A percentile compares a stretch with the other conserved stretches of the same genome.
Evolutionary conservation across 2,113 vertebrate genomes (phyloP).

Genomic region (Coryphaenoides rupestris): DNA sequence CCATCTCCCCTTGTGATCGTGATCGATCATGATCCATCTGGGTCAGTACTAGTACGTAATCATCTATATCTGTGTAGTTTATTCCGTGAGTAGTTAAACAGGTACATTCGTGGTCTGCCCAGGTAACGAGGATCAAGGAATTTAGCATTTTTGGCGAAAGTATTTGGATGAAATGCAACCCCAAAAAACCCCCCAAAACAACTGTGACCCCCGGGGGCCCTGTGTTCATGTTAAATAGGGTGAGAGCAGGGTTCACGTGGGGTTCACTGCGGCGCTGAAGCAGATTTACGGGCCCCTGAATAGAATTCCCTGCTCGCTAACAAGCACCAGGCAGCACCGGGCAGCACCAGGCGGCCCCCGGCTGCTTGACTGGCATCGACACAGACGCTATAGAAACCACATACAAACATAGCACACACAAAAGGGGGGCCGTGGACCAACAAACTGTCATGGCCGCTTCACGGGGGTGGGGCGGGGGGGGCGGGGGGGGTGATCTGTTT

Average conservation of each 20-base stretch:
- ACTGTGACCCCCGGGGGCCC: neutral
- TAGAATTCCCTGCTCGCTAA: slow-evolving; percentile 41
- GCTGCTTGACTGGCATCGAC: slow-evolving; percentile 29
- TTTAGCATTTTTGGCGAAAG: no score
- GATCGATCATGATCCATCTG: no score
- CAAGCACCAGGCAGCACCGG: slow-evolving; percentile 26
- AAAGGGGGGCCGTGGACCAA: slow-evolving; percentile 21
- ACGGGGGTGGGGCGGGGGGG: neutral
- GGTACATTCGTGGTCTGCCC: no score
- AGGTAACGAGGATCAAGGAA: no score
- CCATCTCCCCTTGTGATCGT: no score
- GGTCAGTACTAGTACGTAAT: no score
- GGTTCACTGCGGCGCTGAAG: slow-evolving; percentile 43
- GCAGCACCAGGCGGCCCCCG: slow-evolving; percentile 5
- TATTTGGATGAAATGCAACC: no score
- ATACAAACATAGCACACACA: no score
- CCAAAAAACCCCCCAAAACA: no score
- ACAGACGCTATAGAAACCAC: slow-evolving; percentile 24
- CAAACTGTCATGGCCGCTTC: slow-evolving; percentile 12
- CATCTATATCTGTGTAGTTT: no score
- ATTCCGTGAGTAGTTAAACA: no score
- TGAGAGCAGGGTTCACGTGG: slow-evolving; percentile 33
- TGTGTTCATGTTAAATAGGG: slow-evolving; percentile 7
- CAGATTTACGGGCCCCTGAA: slow-evolving; percentile 48
- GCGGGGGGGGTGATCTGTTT: slow-evolving; percentile 4